Evolutionary conservation across 2,888 invertebrate species (phyloP), one percentile per base, ranked within the genome.

Genomic region (Chirona hameri): DNA sequence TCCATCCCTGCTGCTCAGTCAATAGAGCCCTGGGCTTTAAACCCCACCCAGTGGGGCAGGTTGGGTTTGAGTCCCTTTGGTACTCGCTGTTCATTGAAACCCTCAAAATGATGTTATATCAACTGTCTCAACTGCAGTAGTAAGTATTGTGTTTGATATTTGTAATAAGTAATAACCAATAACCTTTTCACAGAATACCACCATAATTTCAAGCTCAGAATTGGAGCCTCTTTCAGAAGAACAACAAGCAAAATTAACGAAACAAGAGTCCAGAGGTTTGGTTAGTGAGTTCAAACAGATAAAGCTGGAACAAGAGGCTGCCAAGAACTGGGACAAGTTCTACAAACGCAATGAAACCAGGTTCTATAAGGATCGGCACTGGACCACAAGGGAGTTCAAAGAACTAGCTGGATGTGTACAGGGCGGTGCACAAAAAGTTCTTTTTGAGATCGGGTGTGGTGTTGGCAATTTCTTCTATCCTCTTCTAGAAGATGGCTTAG

Each of bases 381-480:
- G 99, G 99, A 98, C 97, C 0, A 94, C 93, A 84, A 91, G 96
- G 87, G 99, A 99, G 90, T 98, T 99, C 89, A 90, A 92, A 86
- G 96, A 96, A 87, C 89, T 98, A 27, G 89, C 93, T 83, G 65
- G 83, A 90, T 39, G 39, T 15, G 4, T 15, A 18, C 7, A 9
- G 7, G 15, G 39, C 18, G 39, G 39, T 9, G 21, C 0, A 39
- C 9, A 12, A 39, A 76, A 76, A 39, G 39, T 89, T 21, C 89
- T 95, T 82, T 85, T 91, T 80, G 91, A 91, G 86, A 89, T 90
- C 69, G 91, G 91, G 1, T 91, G 91, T 87, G 99, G 99, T 5
- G 98, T 98, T 15, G 99, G 99, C 0, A 99, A 99, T 89, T 94
- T 99, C 88, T 90, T 99, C 81, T 98, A 94, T 88, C 99, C 99